phyloP scores from a whole-genome alignment of 2,113 vertebrate genomes.

The Heptranchias perlo region DNA sequence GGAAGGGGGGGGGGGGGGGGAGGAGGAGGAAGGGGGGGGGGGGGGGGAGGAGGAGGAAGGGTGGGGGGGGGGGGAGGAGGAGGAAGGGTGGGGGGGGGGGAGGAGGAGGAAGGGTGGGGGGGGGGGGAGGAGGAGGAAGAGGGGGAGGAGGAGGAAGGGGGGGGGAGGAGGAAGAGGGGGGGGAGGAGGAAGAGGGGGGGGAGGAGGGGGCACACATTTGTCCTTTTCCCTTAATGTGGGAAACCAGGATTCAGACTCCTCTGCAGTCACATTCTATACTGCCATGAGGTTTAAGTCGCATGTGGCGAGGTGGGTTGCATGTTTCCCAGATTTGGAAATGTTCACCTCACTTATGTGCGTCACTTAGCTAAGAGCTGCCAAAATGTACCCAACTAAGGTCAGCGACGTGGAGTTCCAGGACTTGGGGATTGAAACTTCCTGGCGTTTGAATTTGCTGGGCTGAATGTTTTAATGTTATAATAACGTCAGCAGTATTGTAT shows the following conservation, averaged over 20 bases:
- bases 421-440: neutral
- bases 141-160: no score
- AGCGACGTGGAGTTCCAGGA: neutral
- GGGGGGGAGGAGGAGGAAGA: no score
- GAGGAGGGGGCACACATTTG: neutral
- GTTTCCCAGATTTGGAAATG: neutral
- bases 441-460: neutral
- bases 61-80: no score
- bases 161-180: no score
- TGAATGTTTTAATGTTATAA: neutral
- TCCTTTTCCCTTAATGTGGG: neutral
- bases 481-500: neutral
- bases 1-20: no score
- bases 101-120: no score
- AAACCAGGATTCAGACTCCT: neutral
- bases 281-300: neutral
- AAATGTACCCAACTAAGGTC: neutral
- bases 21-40: no score
- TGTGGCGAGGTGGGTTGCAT: neutral
- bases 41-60: no score
- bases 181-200: no score
- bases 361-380: neutral
- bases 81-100: no score
- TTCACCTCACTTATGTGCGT: neutral
- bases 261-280: neutral